Base-by-base conservation (phyloP, 2,888 invertebrate species). In the Stenurella melanura region DNA sequence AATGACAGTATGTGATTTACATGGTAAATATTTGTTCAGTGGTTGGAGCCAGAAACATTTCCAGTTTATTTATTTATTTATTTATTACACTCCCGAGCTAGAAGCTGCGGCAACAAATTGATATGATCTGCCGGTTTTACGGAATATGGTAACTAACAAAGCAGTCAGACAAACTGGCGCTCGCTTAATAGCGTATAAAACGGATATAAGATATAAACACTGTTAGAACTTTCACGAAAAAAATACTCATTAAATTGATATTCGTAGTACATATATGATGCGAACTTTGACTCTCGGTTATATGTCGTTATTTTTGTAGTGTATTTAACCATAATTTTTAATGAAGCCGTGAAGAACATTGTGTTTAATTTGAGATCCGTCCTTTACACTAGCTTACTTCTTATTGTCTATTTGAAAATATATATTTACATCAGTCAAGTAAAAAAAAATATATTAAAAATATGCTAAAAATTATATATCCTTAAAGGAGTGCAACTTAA, bases 51-150 rank as follows among this genome's bases (percentile, higher is more conserved):
- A 0, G 17, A 19, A 42, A 42, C 19, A 7, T 58, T 58, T 58
- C 11, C 19, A 58, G 50, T 58, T 19, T 58, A 21, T 58, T 57
- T 57, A 57, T 57, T 57, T 57, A 57, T 19, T 57, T 57, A 57
- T 19, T 58, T 17, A 15, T 57, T 42, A 42, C 7, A 50, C 50
- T n/a, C n/a, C 50, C 50, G 4, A 50, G n/a, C 50, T n/a, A 12
- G 15, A n/a, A 50, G 50, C 50, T 50, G 50, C 50, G n/a, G 50
- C 50, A 50, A 50, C 58, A 58, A 18, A 19, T 58, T 21, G 19
- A 19, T 58, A 21, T 58, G 19, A 21, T 58, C 58, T 21, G 21
- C 58, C 58, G 21, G 19, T 58, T 58, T 19, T 58, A 58, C 21
- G 19, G 58, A 58, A 50, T 50, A 50, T 50, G 50, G 15, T 15